Percentiles rank a stretch among this genome's conserved stretches.
Conservation (phyloP, 35 echinoderm and acorn worm genomes). For the Stichopus chloronotus region DNA sequence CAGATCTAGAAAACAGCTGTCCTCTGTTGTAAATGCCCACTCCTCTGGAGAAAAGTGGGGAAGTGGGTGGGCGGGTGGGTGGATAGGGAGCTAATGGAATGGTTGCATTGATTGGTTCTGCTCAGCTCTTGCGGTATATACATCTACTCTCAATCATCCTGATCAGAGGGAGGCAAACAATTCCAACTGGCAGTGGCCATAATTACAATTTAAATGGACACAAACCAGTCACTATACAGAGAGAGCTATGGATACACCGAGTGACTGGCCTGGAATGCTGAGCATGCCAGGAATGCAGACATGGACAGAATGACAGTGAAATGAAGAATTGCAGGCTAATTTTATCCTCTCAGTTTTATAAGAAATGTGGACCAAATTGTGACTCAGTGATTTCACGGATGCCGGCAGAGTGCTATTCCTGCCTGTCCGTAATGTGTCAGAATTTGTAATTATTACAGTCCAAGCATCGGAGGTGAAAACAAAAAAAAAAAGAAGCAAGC, state of each 20-base stretch:
- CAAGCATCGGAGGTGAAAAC: too few species aligned
- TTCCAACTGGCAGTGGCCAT: background rate
- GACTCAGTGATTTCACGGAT: background rate
- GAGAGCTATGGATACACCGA: background rate
- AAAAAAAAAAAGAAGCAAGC: too few species aligned
- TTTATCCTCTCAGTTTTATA: background rate
- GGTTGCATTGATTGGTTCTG: too few species aligned
- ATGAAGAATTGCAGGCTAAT: slow-evolving; percentile 4
- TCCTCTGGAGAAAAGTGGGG: too few species aligned
- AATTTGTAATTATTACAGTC: too few species aligned
- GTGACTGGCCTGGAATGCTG: background rate
- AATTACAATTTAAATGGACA: slow-evolving; percentile 1
- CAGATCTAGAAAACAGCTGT: too few species aligned
- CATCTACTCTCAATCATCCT: background rate
- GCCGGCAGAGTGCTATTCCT: background rate
- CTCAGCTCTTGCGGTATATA: too few species aligned
- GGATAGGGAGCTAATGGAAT: too few species aligned
- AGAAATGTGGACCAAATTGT: background rate
- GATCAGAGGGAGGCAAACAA: background rate
- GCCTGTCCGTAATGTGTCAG: too few species aligned
- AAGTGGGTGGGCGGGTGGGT: too few species aligned
- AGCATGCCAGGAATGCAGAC: background rate
- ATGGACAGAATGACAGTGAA: background rate
- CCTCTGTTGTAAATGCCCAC: too few species aligned
- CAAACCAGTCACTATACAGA: background rate